Conservation (phyloP, 2,797 vertebrate species). For the Chaenodraco wilsoni region DNA sequence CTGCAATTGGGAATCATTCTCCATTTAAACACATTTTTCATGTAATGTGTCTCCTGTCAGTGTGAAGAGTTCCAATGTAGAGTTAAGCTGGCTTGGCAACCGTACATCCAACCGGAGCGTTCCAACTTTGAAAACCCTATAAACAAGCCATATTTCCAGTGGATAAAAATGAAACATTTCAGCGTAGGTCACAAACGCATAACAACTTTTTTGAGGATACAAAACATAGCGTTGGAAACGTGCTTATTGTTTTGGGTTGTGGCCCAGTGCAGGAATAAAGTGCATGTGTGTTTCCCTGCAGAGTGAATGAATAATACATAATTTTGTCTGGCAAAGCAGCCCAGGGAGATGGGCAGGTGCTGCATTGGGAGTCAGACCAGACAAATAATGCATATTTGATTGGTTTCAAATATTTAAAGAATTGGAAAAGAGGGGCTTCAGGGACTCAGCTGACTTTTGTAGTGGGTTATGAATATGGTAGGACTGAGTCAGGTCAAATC, state of each 20-base stretch:
- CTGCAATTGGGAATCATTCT: slow-evolving; percentile 58
- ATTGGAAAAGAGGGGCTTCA: slow-evolving; percentile 21
- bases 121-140: slow-evolving; percentile 25
- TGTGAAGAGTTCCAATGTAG: slow-evolving; percentile 53
- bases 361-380: slow-evolving; percentile 45
- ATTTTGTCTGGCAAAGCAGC: slow-evolving; percentile 51
- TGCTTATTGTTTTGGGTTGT: slow-evolving; percentile 4
- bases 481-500: slow-evolving; percentile 4
- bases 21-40: slow-evolving; percentile 58
- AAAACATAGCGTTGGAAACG: slow-evolving; percentile 22
- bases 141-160: slow-evolving; percentile 30
- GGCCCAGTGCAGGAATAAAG: slow-evolving; percentile 22
- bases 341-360: slow-evolving; percentile 44
- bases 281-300: slow-evolving; percentile 53
- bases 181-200: slow-evolving; percentile 29
- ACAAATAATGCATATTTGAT: slow-evolving; percentile 60
- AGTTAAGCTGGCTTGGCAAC: slow-evolving; percentile 58
- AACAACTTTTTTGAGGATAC: slow-evolving; percentile 8
- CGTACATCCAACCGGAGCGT: slow-evolving; percentile 12
- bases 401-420: slow-evolving; percentile 59
- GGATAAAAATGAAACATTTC: slow-evolving; percentile 28
- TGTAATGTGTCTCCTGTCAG: slow-evolving; percentile 42
- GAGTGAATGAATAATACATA: slow-evolving; percentile 72
- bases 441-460: slow-evolving; percentile 22
- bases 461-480: slow-evolving; percentile 16